Evolutionary conservation across 2,888 invertebrate species (phyloP), one percentile per base, ranked within the genome.

Genomic region (Apodemia duryi): DNA sequence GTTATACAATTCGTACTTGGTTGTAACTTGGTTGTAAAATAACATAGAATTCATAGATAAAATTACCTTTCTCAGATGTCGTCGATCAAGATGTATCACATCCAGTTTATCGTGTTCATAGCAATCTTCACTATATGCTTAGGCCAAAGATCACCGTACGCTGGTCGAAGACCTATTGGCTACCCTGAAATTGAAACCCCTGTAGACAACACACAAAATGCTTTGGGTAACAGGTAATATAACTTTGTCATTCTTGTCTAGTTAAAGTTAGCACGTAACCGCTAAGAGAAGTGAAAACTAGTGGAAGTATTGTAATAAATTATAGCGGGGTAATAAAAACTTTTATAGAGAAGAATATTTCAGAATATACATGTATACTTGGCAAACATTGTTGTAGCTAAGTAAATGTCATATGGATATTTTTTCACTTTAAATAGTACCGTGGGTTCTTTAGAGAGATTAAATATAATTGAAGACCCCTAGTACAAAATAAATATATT

Each of bases 61-160:
- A 49, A 49, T n/a, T 49, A 46, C 13, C 67, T 77, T 71, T 68
- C 75, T 77, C 68, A 71, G 57, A 52, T 41, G 65, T 63, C 28
- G 1, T 29, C 61, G 65, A 54, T 32, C 65, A 79, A 61, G 57
- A 83, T 82, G 79, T 74, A 68, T 43, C 29, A n/a, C 6, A 63
- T 29, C 35, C 61, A 65, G 6, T 60, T 75, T 21, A 60, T 80
- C 38, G 65, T 80, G 41, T 60, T 82, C n/a, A 69, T 74, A 6
- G 69, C 68, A 0, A 43, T 81, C 5, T 38, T 78, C 11, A 68
- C 73, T 6, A 69, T 69, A 64, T 75, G 77, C 51, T 61, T 51
- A 29, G 64, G 71, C 51, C 95, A 95, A 77, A 90, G 95, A 35
- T 92, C 95, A 1, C 89, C 93, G 1, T 95, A 94, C 72, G 94